Evolutionary conservation across 37 sponge, comb jelly and placozoan species (phyloP), one percentile per base, ranked within the genome.

Genomic region (Crambe crambe): DNA sequence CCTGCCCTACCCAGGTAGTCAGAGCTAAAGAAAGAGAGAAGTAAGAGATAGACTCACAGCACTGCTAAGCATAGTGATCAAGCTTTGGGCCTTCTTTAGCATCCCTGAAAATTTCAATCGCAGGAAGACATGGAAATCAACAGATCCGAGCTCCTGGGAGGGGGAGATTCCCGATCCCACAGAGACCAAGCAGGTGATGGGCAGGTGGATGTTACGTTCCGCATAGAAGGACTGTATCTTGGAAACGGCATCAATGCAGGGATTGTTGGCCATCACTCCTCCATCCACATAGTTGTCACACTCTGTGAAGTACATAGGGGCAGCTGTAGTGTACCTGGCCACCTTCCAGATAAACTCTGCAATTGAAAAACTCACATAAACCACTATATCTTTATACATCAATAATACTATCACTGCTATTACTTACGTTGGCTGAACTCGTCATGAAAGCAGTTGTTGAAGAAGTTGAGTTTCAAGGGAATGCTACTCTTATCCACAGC

Each of bases 221-320:
- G 23, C 32, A 30, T 72, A 77, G 58, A 36, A 81, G 1, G 58
- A 41, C 51, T 88, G 76, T 26, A 88, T 81, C 31, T 42, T 58
- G 0, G 88, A 29, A 29, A 88, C 72, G 8, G 54, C 88, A 72
- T 42, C 35, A 5, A 42, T 58, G 42, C 88, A 82, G 34, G 88
- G 88, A 26, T 89, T 89, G 65, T 89, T 89, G 70, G 90, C 90
- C 59, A 80, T 25, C 0, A 89, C 71, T 18, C 79, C 84, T 29
- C 84, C 90, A 75, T 84, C 85, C 40, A 89, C 85, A 44, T 89
- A 89, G 77, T 89, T 74, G 32, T 73, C 85, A 41, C 72, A 70
- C 73, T 84, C 74, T 26, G 69, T 75, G 85, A 89, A 84, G 57
- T 42, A 75, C 47, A 74, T 66, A 15, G 90, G 90, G 26, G 90